A percentile compares a stretch with the other conserved stretches of the same genome.
Evolutionary conservation across 2,113 vertebrate genomes (phyloP).

Genomic region (Carlito syrichta): DNA sequence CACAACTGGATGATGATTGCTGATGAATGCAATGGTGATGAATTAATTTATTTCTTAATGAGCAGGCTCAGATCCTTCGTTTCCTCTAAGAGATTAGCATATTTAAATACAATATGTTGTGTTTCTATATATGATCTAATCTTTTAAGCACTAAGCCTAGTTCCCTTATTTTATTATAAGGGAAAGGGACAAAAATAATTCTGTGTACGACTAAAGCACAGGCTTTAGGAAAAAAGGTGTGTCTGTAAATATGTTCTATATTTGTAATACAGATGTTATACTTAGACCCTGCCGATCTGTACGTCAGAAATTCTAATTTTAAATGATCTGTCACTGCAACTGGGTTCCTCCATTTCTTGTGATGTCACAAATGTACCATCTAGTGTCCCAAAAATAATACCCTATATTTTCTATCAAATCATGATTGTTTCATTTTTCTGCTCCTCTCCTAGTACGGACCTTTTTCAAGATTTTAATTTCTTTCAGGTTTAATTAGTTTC

Average conservation of each 20-base stretch:
- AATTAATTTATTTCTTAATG: slow-evolving; percentile 79
- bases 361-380: not conserved
- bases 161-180: slow-evolving; percentile 61
- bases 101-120: slow-evolving; percentile 72
- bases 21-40: slow-evolving; percentile 72
- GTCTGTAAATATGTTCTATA: not conserved
- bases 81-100: slow-evolving; percentile 70
- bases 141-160: slow-evolving; percentile 60
- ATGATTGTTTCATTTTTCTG: not conserved
- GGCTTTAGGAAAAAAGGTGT: slow-evolving; percentile 24
- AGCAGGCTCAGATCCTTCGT: slow-evolving; percentile 72
- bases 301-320: not conserved
- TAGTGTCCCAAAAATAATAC: not conserved
- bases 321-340: slow-evolving; percentile 14
- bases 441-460: not conserved
- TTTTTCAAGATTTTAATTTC: slow-evolving; percentile 35
- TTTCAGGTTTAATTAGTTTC: slow-evolving; percentile 33
- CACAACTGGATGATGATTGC: slow-evolving; percentile 53
- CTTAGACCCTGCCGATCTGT: slow-evolving; percentile 11
- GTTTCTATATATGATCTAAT: slow-evolving; percentile 67
- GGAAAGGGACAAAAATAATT: slow-evolving; percentile 31
- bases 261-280: not conserved
- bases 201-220: not conserved
- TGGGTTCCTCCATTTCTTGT: not conserved
- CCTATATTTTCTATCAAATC: slow-evolving; percentile 17